Conservation (phyloP, 2,113 vertebrate species). For the Bufo gargarizans region DNA sequence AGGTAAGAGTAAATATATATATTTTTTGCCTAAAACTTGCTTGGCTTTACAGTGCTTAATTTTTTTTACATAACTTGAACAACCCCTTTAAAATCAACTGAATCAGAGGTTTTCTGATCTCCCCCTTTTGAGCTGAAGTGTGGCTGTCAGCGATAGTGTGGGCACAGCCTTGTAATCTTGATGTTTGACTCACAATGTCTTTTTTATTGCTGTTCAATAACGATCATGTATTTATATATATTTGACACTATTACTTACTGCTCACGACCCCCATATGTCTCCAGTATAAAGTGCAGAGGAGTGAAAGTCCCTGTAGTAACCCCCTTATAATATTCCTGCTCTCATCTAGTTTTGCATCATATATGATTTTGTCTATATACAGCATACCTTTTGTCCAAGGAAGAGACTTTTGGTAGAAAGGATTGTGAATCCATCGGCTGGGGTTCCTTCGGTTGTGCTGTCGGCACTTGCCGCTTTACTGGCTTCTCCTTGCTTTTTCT, state of each 20-base stretch:
- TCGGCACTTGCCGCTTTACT: conserved; percentile 94
- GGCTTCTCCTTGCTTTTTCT: conserved; percentile 90
- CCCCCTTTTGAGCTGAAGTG: too few species aligned
- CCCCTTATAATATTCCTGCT: not conserved
- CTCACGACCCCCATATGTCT: not conserved
- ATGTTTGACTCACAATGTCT: not conserved
- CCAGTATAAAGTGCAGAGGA: not conserved
- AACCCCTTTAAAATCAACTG: too few species aligned
- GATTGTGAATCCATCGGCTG: conserved; percentile 90
- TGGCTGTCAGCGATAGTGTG: too few species aligned
- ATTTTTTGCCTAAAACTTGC: too few species aligned
- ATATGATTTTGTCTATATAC: not conserved
- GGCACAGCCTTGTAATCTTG: not conserved
- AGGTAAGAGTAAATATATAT: too few species aligned
- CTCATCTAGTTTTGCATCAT: not conserved
- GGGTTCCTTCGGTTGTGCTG: conserved; percentile 92
- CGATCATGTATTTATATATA: not conserved
- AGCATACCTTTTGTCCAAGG: conserved; percentile 95
- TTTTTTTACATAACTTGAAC: too few species aligned
- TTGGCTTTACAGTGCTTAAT: too few species aligned
- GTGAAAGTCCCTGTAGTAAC: not conserved
- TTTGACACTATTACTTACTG: not conserved
- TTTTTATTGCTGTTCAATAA: not conserved
- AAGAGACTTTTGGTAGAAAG: conserved; percentile 98
- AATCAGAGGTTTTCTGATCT: too few species aligned